Evolutionary conservation across 2,797 vertebrate genomes (phyloP), one percentile per base, ranked within the genome.

Genomic region (Clangula hyemalis): DNA sequence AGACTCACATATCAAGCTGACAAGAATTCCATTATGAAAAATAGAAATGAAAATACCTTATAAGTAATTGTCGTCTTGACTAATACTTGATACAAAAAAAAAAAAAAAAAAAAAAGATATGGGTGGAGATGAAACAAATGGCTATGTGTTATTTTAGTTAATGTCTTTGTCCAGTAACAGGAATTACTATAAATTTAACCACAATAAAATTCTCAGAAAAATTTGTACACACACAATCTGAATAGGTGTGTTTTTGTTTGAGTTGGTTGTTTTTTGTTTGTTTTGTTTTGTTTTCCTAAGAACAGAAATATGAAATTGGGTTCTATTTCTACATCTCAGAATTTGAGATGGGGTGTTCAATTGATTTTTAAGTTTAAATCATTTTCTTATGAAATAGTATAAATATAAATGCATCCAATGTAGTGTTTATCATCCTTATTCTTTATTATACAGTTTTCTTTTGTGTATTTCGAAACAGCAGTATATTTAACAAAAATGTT

Each of bases 311-410:
- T 22, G 10, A 68, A 27, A 45, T 75, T 74, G 79, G 66, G 8
- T 28, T 68, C 27, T 36, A 49, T 62, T 69, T 79, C 58, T 61
- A 1, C 0, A 0, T 64, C 38, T 89, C 64, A 54, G 49, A 77
- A 45, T 65, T 61, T 68, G n/a, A 66, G 7, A 60, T 54, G 18
- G 30, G 5, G 17, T 32, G 41, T 68, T 53, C 2, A 12, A 54
- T 5, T 65, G 41, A 28, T 79, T 74, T 94, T 77, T 19, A 41
- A 75, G 25, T 83, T 78, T 65, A 66, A 85, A 72, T 78, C 16
- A 8, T 15, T 84, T 81, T 81, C 5, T 5, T 34, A 11, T 57
- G 12, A 83, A 87, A 74, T 34, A 19, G 11, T 8, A 53, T 49
- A 87, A 91, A 80, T 83, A 65, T 56, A 27, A 79, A 38, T 61